These are phyloP conservation scores for Micrasema longulum DNA, from an alignment of 1,140 invertebrate species.

Conservation along the genomic window DNA sequence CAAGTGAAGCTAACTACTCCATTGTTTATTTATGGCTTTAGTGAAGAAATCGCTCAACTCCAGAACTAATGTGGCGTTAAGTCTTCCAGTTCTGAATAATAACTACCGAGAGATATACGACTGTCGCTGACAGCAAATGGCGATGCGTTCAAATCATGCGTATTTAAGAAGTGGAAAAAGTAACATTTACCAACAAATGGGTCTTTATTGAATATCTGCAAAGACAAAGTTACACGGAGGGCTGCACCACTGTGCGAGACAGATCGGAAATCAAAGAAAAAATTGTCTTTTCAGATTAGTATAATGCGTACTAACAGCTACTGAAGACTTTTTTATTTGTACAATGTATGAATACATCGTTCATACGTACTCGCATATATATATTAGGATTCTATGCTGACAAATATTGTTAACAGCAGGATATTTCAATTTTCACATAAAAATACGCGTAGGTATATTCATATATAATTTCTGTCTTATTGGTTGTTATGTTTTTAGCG, in stretches of 20 bases:
- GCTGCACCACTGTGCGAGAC: not conserved
- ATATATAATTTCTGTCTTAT: no score
- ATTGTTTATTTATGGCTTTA: conserved; percentile 33
- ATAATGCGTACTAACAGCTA: conserved; percentile 3
- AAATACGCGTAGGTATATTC: no score
- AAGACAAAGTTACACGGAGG: conserved; percentile 8
- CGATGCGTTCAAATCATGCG: conserved; percentile 17
- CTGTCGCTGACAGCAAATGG: conserved; percentile 23
- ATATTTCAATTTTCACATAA: no score
- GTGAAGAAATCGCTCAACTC: conserved; percentile 22
- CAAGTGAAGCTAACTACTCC: conserved; percentile 25
- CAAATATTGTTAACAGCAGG: no score
- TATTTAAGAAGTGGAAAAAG: conserved; percentile 22
- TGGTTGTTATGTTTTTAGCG: no score
- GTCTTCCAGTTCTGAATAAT: conserved; percentile 14
- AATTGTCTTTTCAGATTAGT: not conserved
- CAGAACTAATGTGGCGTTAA: conserved; percentile 37
- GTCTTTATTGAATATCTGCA: not conserved
- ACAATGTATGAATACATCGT: no score
- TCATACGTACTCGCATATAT: no score
- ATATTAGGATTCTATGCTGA: no score
- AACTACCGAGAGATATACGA: conserved; percentile 21
- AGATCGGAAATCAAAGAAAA: conserved; percentile 2
- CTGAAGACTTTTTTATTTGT: no score
- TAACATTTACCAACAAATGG: not conserved